Evolutionary conservation across 2,888 invertebrate species (phyloP).

Genomic region (Merodon equestris): DNA sequence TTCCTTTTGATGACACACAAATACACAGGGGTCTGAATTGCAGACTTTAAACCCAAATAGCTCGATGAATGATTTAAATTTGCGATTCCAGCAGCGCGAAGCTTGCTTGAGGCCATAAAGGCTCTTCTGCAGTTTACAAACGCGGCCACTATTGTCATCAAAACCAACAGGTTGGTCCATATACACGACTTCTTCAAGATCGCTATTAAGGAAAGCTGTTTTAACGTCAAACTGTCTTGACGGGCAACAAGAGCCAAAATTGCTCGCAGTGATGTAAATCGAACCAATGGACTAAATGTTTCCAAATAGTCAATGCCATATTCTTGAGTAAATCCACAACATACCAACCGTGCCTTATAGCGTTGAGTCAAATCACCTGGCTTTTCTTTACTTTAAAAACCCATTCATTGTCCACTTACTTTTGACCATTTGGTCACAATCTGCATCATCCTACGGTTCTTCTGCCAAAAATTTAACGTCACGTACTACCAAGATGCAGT

Average conservation of each 20-base stretch:
- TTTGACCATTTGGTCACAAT: conserved; percentile 2
- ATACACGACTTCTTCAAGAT: conserved; percentile 17
- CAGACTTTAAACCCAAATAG: too few species aligned
- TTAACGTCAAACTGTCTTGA: conserved; percentile 1
- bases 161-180: conserved; percentile 20
- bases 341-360: conserved; percentile 10
- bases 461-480: too few species aligned
- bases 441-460: too few species aligned
- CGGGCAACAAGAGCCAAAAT: conserved; percentile 15
- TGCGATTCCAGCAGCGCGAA: too few species aligned
- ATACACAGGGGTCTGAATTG: too few species aligned
- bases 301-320: conserved; percentile 40
- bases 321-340: conserved; percentile 70
- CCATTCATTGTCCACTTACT: too few species aligned
- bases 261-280: conserved; percentile 10
- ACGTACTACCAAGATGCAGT: too few species aligned
- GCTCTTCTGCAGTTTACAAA: too few species aligned
- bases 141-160: not conserved
- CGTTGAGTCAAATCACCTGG: not conserved
- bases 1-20: too few species aligned
- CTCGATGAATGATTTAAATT: too few species aligned
- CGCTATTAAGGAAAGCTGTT: conserved; percentile 21
- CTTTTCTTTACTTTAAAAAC: too few species aligned
- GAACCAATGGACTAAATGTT: conserved; percentile 8
- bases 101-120: too few species aligned